Conservation (phyloP, 2,113 vertebrate species). For the Saccopteryx bilineata region DNA sequence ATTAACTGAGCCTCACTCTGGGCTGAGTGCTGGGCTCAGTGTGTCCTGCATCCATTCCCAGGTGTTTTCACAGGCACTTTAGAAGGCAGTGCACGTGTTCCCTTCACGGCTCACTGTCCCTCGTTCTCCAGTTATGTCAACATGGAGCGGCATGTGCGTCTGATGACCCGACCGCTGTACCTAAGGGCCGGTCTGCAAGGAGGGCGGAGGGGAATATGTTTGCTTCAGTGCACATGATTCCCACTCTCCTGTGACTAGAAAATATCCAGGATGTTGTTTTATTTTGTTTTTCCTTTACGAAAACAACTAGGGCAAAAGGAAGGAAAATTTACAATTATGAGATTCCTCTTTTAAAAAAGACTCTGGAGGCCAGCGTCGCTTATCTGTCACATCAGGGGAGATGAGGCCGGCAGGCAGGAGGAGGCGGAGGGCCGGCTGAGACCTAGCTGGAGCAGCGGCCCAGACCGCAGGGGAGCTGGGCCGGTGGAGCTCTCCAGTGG, state of each 20-base stretch:
- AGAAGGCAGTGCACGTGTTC: neutral
- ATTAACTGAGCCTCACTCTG: neutral
- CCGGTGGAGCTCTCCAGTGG: neutral
- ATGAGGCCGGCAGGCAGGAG: neutral
- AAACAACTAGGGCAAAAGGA: constrained; percentile 16
- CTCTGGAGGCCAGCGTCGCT: neutral
- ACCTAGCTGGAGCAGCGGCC: neutral
- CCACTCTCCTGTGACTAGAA: constrained; percentile 22
- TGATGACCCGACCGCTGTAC: neutral
- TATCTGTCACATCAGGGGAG: neutral
- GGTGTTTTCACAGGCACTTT: neutral
- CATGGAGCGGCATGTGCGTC: neutral
- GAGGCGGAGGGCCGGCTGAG: neutral
- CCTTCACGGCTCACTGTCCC: neutral
- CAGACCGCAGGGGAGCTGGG: neutral
- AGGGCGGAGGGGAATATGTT: neutral
- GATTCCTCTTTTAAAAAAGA: constrained; percentile 34
- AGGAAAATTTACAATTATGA: constrained; percentile 27
- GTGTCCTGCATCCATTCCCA: neutral
- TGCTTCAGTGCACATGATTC: neutral
- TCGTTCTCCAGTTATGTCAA: neutral
- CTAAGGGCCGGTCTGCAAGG: neutral
- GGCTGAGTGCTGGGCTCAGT: neutral
- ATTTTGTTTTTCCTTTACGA: neutral
- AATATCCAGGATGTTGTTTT: neutral